Percentiles rank a stretch among this genome's conserved stretches.
phyloP scores from a whole-genome alignment of 2,888 invertebrate genomes.

The Sepiola atlantica region DNA sequence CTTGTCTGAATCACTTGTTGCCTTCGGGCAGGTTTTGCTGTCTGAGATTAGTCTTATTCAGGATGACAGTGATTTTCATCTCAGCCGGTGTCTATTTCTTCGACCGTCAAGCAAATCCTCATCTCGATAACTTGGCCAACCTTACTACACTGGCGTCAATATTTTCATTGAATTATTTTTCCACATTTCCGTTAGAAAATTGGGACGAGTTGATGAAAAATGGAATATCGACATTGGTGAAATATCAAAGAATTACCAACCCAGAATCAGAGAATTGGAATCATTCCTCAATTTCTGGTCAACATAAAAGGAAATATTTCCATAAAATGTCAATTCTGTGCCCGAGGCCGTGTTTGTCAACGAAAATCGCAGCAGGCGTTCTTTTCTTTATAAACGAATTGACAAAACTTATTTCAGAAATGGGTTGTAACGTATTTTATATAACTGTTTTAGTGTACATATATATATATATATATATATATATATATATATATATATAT shows the following conservation, averaged over 20 bases:
- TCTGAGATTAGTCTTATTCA: not conserved
- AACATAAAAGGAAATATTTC: not conserved
- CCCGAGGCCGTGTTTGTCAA: not conserved
- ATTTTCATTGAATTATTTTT: not conserved
- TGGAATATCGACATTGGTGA: not conserved
- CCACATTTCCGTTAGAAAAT: not conserved
- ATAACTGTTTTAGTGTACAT: not conserved
- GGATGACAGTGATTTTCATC: not conserved
- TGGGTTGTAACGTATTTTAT: not conserved
- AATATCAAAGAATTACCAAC: not conserved
- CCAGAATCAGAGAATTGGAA: not conserved
- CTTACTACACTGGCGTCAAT: constrained; percentile 2
- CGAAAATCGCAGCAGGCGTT: not conserved
- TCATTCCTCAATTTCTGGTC: not conserved
- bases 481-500: too few relatives aligned
- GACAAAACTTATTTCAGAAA: not conserved
- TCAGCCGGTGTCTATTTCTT: not conserved
- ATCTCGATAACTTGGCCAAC: not conserved
- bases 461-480: too few relatives aligned
- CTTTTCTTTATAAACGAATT: not conserved
- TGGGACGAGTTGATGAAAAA: not conserved
- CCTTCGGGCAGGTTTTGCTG: not conserved
- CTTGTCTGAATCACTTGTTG: not conserved
- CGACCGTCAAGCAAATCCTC: not conserved
- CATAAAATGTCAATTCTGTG: not conserved